Base-by-base conservation (phyloP, 2,888 invertebrate genomes). In the Sepiola atlantica region DNA sequence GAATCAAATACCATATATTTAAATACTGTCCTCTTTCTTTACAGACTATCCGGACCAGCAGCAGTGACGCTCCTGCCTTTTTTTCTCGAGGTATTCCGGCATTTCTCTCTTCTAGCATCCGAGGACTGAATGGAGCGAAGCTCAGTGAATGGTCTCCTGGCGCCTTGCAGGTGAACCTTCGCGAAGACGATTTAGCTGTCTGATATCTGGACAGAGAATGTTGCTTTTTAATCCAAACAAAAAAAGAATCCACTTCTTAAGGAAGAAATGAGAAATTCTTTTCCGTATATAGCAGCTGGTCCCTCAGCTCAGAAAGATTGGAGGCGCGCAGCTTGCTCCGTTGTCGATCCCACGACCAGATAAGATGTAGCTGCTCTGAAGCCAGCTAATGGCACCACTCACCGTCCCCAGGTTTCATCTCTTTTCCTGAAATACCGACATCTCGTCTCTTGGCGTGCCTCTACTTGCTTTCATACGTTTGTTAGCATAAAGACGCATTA, bases 61-160 rank as follows among this genome's bases (percentile, higher is more conserved):
- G 57, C 32, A 61, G 61, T 57, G 93, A 93, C 35, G 93, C 57
- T 2, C 57, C 61, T 35, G 93, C 93, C 24, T 55, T 93, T 55
- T 93, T 93, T 35, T 55, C 93, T 61, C 55, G 55, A 61, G 61
- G 35, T 61, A 93, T 93, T 93, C 93, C 93, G 32, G 93, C 93
- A 35, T 93, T 93, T 61, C 57, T 93, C 35, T 93, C 93, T 20
- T 93, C 93, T n/a, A 93, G 93, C 21, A 93, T 93, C 55, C 61
- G 61, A 55, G 93, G 93, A 55, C 32, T 93, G n/a, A 93, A 93
- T 61, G 93, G 93, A 12, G 57, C 93, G 21, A 93, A 93, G 61
- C 61, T 93, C 16, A 61, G 57, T 93, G 93, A 93, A 32, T 93
- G 93, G 93, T 55, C 55, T 0, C 93, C 93, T 55, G 93, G 93